These are phyloP conservation scores for Jordanella pulchra DNA, from an alignment of 2,797 vertebrate species.

Conservation along the genomic window DNA sequence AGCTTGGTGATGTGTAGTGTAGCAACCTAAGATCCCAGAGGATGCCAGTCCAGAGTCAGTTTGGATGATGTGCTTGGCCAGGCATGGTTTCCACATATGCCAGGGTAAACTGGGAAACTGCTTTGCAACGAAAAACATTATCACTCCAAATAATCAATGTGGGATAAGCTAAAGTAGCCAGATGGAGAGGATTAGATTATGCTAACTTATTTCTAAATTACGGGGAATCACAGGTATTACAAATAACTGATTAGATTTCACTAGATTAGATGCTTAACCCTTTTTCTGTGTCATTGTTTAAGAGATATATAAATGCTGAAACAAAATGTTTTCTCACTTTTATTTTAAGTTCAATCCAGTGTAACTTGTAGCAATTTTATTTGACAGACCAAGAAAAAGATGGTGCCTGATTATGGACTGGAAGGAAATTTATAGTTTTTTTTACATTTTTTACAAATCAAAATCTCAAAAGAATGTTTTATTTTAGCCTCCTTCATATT, in stretches of 20 bases:
- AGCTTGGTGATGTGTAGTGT: slow-evolving; percentile 57
- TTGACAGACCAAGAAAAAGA: neutral
- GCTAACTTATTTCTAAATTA: slow-evolving; percentile 25
- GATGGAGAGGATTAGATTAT: slow-evolving; percentile 43
- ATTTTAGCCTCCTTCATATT: neutral
- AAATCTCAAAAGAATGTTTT: neutral
- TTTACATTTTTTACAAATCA: neutral
- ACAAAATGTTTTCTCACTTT: neutral
- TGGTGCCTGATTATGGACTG: neutral
- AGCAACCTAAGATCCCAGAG: slow-evolving; percentile 57
- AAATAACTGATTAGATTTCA: neutral
- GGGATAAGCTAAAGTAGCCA: slow-evolving; percentile 38
- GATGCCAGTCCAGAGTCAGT: slow-evolving; percentile 65
- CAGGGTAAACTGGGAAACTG: slow-evolving; percentile 56
- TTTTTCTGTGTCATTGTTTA: neutral
- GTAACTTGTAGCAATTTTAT: neutral
- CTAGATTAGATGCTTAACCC: neutral
- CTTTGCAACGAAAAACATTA: slow-evolving; percentile 49
- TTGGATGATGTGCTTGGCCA: slow-evolving; percentile 72
- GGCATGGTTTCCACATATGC: slow-evolving; percentile 70
- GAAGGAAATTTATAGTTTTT: neutral
- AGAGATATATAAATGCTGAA: neutral
- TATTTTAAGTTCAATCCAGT: neutral
- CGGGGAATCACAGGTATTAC: slow-evolving; percentile 15
- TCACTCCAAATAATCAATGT: slow-evolving; percentile 43